Conservation (phyloP, 2,888 invertebrate genomes). For the Hypomecis atomaria region DNA sequence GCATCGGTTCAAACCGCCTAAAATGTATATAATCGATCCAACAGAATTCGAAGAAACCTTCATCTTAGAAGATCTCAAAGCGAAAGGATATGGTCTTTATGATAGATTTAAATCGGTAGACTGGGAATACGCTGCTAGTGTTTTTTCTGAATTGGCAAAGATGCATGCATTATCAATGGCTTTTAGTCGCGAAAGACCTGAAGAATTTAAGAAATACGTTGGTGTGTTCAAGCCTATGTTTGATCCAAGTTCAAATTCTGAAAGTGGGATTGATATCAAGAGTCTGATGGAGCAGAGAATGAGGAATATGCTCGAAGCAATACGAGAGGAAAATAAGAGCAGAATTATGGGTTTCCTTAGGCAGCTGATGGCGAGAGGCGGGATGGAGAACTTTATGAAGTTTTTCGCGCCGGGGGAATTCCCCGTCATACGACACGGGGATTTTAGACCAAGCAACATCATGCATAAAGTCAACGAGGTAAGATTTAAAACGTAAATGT, state of each 20-base stretch:
- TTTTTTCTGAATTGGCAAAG: slow-evolving; percentile 31
- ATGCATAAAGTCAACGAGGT: slow-evolving; percentile 46
- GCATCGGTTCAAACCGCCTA: slow-evolving; percentile 19
- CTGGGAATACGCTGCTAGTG: slow-evolving; percentile 30
- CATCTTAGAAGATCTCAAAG: slow-evolving; percentile 27
- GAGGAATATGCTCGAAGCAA: slow-evolving; percentile 12
- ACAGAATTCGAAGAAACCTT: slow-evolving; percentile 26
- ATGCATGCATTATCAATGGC: slow-evolving; percentile 37
- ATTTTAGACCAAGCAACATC: slow-evolving; percentile 50
- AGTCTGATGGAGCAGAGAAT: slow-evolving; percentile 8
- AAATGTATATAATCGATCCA: slow-evolving; percentile 17
- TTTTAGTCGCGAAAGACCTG: slow-evolving; percentile 23
- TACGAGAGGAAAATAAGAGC: slow-evolving; percentile 23
- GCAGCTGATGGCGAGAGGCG: neutral
- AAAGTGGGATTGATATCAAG: slow-evolving; percentile 2
- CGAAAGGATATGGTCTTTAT: slow-evolving; percentile 19
- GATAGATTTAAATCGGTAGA: slow-evolving; percentile 25
- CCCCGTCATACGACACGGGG: slow-evolving; percentile 36
- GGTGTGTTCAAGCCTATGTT: slow-evolving; percentile 15
- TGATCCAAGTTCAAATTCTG: neutral
- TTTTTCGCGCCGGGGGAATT: slow-evolving; percentile 14
- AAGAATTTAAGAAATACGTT: slow-evolving; percentile 13
- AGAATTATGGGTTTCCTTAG: slow-evolving; percentile 18
- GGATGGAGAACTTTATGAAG: slow-evolving; percentile 12
- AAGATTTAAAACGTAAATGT: slow-evolving; percentile 8